Conservation (phyloP, 2,113 vertebrate species). For the Poecilia latipinna region DNA sequence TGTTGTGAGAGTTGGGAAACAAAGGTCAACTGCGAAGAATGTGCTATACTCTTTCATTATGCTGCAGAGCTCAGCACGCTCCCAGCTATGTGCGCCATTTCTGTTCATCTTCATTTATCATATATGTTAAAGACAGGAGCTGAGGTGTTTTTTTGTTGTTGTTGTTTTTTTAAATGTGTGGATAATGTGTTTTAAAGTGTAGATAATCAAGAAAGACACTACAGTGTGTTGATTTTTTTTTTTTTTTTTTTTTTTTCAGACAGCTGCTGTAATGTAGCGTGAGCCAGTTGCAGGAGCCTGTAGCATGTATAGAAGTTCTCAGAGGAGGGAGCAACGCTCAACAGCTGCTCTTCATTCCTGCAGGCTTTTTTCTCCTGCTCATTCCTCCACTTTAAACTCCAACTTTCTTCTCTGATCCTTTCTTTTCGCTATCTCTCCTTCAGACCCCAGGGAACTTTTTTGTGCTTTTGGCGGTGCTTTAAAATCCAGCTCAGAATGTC, state of each 20-base stretch:
- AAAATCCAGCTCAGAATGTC: slow-evolving; percentile 24
- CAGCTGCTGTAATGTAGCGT: slow-evolving; percentile 62
- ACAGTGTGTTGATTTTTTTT: slow-evolving; percentile 1
- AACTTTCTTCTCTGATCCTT: slow-evolving; percentile 46
- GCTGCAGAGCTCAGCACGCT: slow-evolving; percentile 23
- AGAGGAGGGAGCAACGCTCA: slow-evolving; percentile 50
- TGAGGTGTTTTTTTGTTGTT: background rate
- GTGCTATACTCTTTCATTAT: slow-evolving; percentile 35
- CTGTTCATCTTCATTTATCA: slow-evolving; percentile 6
- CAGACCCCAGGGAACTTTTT: slow-evolving; percentile 17
- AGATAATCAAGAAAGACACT: slow-evolving; percentile 19
- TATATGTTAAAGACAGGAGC: background rate
- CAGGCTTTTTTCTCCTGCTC: slow-evolving; percentile 39
- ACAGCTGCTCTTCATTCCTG: slow-evolving; percentile 69
- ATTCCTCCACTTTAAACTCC: slow-evolving; percentile 34
- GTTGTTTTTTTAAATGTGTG: slow-evolving; percentile 1
- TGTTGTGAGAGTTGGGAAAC: slow-evolving; percentile 22
- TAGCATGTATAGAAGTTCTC: slow-evolving; percentile 59
- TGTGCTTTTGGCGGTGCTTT: slow-evolving; percentile 33
- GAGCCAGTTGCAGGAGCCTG: slow-evolving; percentile 58
- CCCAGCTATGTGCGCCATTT: slow-evolving; percentile 26
- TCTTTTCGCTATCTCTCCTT: slow-evolving; percentile 7
- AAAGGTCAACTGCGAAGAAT: slow-evolving; percentile 56
- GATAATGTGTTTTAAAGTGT: slow-evolving; percentile 12
- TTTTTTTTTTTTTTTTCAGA: slow-evolving; percentile 28